Percentiles rank a stretch among this genome's conserved stretches.
Evolutionary conservation across 1,140 invertebrate genomes (phyloP).

Genomic region (Drosophila azteca): DNA sequence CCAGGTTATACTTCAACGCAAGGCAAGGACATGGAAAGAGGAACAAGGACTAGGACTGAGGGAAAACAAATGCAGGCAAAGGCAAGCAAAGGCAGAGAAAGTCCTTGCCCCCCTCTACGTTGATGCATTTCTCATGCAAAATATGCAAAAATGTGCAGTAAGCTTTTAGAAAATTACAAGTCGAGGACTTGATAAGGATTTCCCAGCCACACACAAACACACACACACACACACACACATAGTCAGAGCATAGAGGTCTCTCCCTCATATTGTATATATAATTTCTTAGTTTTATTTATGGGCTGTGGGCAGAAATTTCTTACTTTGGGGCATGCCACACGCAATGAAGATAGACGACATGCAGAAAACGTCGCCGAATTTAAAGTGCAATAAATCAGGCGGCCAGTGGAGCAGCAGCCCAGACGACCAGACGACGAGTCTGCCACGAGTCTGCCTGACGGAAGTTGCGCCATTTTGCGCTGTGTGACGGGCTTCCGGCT

Average conservation of each 20-base stretch:
- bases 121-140: constrained; percentile 68
- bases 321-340: constrained; percentile 54
- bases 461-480: constrained; percentile 72
- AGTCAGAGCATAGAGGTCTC: too few species aligned
- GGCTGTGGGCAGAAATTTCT: too few species aligned
- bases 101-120: neutral
- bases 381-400: constrained; percentile 78
- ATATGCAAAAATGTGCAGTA: constrained; percentile 69
- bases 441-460: constrained; percentile 48
- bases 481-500: constrained; percentile 58
- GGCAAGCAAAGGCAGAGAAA: neutral
- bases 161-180: constrained; percentile 78
- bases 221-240: constrained; percentile 8
- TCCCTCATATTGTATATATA: constrained; percentile 7
- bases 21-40: neutral
- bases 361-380: constrained; percentile 72
- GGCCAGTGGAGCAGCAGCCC: constrained; percentile 46
- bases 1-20: constrained; percentile 4
- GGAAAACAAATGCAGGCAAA: constrained; percentile 23
- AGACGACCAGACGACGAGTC: constrained; percentile 35
- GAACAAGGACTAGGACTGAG: neutral
- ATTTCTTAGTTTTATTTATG: constrained; percentile 24
- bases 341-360: constrained; percentile 80
- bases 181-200: constrained; percentile 48
- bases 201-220: constrained; percentile 8